phyloP scores from a whole-genome alignment of 2,888 invertebrate genomes.

The Lithophane semibrunnea region DNA sequence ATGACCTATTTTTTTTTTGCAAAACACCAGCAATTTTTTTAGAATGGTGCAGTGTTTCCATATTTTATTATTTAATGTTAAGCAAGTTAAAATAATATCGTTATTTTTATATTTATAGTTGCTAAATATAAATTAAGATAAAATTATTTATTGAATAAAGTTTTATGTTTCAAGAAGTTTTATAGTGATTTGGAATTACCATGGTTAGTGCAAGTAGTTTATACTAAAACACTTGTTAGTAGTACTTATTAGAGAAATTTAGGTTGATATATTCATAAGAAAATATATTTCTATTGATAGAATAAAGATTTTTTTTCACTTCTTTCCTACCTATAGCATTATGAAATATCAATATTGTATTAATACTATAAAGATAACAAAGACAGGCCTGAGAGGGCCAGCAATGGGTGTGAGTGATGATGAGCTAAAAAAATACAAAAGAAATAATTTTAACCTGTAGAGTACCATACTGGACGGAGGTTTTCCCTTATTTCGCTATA shows the following conservation, averaged over 20 bases:
- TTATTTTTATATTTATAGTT: slow-evolving; percentile 6
- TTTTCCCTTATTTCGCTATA: neutral
- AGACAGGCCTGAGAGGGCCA: too few species aligned
- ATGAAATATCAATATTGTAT: neutral
- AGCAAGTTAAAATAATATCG: neutral
- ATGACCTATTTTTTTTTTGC: slow-evolving; percentile 84
- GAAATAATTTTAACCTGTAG: neutral
- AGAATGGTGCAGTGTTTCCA: slow-evolving; percentile 56
- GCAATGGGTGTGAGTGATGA: too few species aligned
- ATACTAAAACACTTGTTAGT: slow-evolving; percentile 1
- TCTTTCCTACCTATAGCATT: neutral
- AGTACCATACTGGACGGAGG: neutral
- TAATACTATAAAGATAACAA: neutral
- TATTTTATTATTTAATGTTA: slow-evolving; percentile 21
- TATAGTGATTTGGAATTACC: neutral
- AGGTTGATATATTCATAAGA: neutral
- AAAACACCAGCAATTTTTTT: slow-evolving; percentile 72
- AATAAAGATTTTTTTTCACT: neutral
- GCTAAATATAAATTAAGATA: slow-evolving; percentile 1
- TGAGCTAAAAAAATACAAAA: neutral
- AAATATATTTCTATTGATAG: neutral
- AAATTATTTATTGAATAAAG: neutral
- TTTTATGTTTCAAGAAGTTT: slow-evolving; percentile 27
- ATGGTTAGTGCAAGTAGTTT: slow-evolving; percentile 49
- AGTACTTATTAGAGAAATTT: neutral